Percentiles rank a stretch among this genome's conserved stretches.
Evolutionary conservation across 2,113 vertebrate genomes (phyloP).

Genomic region (Hepsetus odoe): DNA sequence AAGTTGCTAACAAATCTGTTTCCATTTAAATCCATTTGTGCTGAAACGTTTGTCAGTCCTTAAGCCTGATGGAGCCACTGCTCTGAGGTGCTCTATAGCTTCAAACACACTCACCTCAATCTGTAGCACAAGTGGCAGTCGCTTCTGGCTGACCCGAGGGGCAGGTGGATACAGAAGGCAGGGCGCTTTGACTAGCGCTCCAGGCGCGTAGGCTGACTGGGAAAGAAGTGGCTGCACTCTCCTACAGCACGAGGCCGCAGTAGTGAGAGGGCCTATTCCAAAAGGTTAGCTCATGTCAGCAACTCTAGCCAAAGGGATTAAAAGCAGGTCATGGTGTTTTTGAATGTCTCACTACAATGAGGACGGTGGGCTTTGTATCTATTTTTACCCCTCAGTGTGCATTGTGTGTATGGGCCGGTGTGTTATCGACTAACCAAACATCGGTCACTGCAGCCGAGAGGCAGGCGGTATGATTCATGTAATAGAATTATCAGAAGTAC

Average conservation of each 20-base stretch:
- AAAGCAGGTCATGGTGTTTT: constrained; percentile 71
- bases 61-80: constrained; percentile 26
- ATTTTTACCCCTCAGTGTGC: background rate
- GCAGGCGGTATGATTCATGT: background rate
- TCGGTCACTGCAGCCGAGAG: background rate
- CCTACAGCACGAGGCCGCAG: constrained; percentile 51
- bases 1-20: too few relatives aligned
- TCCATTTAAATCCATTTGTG: background rate
- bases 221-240: constrained; percentile 55
- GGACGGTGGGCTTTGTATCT: background rate
- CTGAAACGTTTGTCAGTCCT: background rate
- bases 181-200: background rate
- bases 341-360: constrained; percentile 71
- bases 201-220: constrained; percentile 24
- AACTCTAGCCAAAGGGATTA: constrained; percentile 81
- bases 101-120: background rate
- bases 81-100: background rate
- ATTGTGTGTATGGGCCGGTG: constrained; percentile 29
- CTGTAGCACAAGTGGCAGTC: background rate
- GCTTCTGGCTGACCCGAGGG: background rate
- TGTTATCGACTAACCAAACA: constrained; percentile 2
- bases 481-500: background rate
- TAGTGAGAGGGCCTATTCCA: constrained; percentile 65
- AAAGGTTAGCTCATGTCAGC: constrained; percentile 79
- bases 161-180: background rate